Base-by-base conservation (phyloP, 2,113 vertebrate species). In the Callipepla squamata region DNA sequence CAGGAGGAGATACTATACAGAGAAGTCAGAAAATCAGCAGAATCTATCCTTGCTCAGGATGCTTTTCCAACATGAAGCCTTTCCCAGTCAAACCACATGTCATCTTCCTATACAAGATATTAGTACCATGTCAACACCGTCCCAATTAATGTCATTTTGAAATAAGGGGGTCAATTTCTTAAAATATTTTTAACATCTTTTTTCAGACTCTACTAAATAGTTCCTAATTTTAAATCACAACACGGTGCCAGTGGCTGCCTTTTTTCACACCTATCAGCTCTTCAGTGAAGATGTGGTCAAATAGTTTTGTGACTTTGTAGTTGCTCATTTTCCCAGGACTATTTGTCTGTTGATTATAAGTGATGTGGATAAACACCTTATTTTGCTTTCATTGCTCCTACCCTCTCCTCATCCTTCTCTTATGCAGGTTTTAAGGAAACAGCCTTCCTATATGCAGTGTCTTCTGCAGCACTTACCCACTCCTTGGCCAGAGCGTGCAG, bases 341-440 rank as follows among this genome's bases (percentile, higher is more conserved):
- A 11, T 34, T 30, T 61, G 65, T 45, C 22, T 77, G 8, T 47
- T 62, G 32, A 21, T 36, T 34, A 66, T 20, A 9, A 10, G 62
- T 9, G 68, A 76, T 48, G 48, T 34, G 30, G 48, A 18, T 55
- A 19, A 77, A 69, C 4, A 34, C 21, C 11, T 50, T 70, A 44
- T 58, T 90, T 85, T 95, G 36, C 73, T 32, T 70, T 51, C 28
- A 32, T 32, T 72, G 26, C 59, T 84, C 59, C 38, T 58, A 42
- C 63, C 58, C 26, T 63, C 17, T 73, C 10, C n/a, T 26, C 25
- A 15, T 42, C 23, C 62, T 14, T 34, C 17, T 87, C 76, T 23
- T 14, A 2, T 70, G 74, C 97, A 99, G 99, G 99, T 32, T 99
- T 99, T 92, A 99, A 99, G 97, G 99, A 99, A 95, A 99, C 99